Conservation (phyloP, 2,113 vertebrate species). For the Lampris megalopsis region DNA sequence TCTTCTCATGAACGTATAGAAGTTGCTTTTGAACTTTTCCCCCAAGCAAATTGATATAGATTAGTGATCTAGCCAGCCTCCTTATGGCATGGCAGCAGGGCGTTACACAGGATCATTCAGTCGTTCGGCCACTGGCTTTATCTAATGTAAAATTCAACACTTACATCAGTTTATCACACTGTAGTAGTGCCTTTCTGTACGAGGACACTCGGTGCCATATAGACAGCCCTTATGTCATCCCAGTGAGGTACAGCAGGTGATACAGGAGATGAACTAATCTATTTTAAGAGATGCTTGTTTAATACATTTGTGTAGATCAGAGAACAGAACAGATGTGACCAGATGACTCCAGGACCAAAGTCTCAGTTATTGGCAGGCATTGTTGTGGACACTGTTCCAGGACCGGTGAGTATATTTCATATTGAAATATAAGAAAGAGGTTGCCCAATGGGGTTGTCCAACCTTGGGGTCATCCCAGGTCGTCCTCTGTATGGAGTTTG, state of each 20-base stretch:
- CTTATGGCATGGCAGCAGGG: slow-evolving; percentile 6
- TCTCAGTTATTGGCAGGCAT: slow-evolving; percentile 94
- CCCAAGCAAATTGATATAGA: slow-evolving; percentile 20
- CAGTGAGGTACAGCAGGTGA: background rate
- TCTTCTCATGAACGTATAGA: background rate
- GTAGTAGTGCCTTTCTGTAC: background rate
- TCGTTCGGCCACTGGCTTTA: background rate
- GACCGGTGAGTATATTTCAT: slow-evolving; percentile 84
- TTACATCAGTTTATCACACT: background rate
- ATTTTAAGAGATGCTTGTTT: background rate
- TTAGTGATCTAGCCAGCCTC: background rate
- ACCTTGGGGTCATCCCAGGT: too few species aligned
- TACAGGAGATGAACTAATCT: background rate
- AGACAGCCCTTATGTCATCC: background rate
- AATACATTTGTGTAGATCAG: slow-evolving; percentile 70
- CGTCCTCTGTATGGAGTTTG: too few species aligned
- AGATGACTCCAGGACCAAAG: slow-evolving; percentile 94
- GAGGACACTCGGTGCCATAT: background rate
- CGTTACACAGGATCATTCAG: background rate
- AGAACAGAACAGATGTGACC: slow-evolving; percentile 92
- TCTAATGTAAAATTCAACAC: background rate
- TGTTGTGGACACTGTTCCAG: slow-evolving; percentile 91
- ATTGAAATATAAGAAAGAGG: background rate
- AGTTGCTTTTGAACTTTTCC: background rate
- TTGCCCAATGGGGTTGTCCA: background rate